Evolutionary conservation across 2,888 invertebrate species (phyloP).

Genomic region (Notocelia uddmanniana): DNA sequence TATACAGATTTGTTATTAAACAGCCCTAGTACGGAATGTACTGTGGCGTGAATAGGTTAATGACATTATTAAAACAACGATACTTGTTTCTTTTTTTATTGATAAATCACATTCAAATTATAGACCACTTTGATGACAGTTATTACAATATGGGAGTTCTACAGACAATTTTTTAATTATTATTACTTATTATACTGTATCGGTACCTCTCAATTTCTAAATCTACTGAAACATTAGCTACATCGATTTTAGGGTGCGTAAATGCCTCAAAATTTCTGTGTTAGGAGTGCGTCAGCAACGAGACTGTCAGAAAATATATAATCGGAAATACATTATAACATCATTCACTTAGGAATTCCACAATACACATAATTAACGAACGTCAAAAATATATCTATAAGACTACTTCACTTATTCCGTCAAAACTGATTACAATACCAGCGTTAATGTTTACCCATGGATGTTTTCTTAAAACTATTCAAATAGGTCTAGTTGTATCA

Average conservation of each 20-base stretch:
- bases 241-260: conserved; percentile 79
- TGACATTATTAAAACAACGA: conserved; percentile 30
- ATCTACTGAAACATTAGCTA: conserved; percentile 78
- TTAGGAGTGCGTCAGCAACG: conserved; percentile 70
- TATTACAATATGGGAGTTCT: conserved; percentile 78
- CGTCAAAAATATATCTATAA: conserved; percentile 82
- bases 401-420: conserved; percentile 75
- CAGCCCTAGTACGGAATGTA: too few species aligned
- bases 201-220: conserved; percentile 82
- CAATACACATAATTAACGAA: conserved; percentile 74
- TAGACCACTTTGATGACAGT: conserved; percentile 83
- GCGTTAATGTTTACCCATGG: conserved; percentile 49
- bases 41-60: not conserved
- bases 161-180: conserved; percentile 79
- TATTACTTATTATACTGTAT: conserved; percentile 80
- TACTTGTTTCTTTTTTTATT: conserved; percentile 80
- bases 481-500: too few species aligned
- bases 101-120: conserved; percentile 86
- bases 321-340: conserved; percentile 76
- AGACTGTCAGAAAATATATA: conserved; percentile 74
- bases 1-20: too few species aligned
- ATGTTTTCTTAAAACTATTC: too few species aligned
- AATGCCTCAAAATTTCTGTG: conserved; percentile 81
- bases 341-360: conserved; percentile 74
- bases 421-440: conserved; percentile 68